Conservation (phyloP, 2,888 invertebrate species). For the Athalia cordata region DNA sequence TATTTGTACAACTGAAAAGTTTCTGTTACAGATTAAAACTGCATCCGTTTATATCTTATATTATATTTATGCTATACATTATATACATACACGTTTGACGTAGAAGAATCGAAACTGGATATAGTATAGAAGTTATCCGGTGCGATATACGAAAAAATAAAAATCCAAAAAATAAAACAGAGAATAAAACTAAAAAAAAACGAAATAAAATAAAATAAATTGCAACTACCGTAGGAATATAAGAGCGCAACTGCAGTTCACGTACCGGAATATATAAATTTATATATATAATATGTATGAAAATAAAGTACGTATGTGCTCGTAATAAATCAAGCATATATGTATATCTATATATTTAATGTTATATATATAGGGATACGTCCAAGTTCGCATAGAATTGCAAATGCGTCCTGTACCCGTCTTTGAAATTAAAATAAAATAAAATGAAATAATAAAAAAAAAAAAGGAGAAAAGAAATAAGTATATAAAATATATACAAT, state of each 20-base stretch:
- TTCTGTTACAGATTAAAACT: too few species aligned
- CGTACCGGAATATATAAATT: not conserved
- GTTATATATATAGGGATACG: conserved; percentile 52
- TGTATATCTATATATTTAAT: not conserved
- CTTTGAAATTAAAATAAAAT: conserved; percentile 67
- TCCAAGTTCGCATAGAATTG: conserved; percentile 72
- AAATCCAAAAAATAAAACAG: too few species aligned
- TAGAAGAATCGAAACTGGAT: too few species aligned
- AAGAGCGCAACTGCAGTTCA: not conserved
- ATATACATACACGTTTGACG: too few species aligned
- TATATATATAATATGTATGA: not conserved
- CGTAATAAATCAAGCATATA: conserved; percentile 32
- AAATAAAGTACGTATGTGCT: not conserved
- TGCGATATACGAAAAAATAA: too few species aligned
- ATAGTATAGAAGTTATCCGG: too few species aligned
- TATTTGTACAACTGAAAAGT: too few species aligned
- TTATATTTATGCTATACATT: too few species aligned
- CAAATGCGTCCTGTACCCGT: conserved; percentile 72
- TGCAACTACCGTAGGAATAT: not conserved
- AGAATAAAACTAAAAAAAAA: too few species aligned
- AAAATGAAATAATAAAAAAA: conserved; percentile 31
- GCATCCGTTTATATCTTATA: too few species aligned
- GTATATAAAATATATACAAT: conserved; percentile 34
- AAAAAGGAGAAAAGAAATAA: conserved; percentile 24
- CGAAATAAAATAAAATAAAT: too few species aligned